These are phyloP conservation scores for Macroglossus sobrinus DNA, from an alignment of 2,113 vertebrate species.

Conservation along the genomic window DNA sequence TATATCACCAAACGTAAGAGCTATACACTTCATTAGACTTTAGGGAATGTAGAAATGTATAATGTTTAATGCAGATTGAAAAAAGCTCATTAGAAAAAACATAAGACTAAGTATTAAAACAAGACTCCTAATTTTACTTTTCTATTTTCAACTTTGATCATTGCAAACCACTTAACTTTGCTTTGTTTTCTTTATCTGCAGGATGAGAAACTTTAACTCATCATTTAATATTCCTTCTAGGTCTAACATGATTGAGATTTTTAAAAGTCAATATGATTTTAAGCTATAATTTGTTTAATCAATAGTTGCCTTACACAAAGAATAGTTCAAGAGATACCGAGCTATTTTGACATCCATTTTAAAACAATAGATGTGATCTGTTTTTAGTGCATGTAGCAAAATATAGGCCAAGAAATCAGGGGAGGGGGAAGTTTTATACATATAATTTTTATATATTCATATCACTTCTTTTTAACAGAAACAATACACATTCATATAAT, in stretches of 20 bases:
- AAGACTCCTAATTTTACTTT: background rate
- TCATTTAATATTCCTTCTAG: background rate
- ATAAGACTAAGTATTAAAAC: background rate
- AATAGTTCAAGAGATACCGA: background rate
- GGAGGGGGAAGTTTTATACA: too few relatives aligned
- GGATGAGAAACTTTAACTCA: background rate
- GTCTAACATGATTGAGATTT: background rate
- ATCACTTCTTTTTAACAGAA: background rate
- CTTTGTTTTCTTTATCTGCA: background rate
- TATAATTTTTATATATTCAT: background rate
- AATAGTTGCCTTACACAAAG: background rate
- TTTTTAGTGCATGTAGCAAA: background rate
- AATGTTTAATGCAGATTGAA: background rate
- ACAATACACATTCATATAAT: background rate
- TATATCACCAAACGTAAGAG: background rate
- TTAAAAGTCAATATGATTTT: background rate
- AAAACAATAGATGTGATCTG: background rate
- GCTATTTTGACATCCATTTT: background rate
- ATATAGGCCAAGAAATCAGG: background rate
- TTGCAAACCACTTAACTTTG: background rate
- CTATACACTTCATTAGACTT: background rate
- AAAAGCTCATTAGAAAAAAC: background rate
- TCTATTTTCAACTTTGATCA: background rate
- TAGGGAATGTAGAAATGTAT: background rate
- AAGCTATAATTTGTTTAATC: background rate